Evolutionary conservation across 2,797 vertebrate species (phyloP), one percentile per base, ranked within the genome.

Genomic region (Pangasius sanitwongsei): DNA sequence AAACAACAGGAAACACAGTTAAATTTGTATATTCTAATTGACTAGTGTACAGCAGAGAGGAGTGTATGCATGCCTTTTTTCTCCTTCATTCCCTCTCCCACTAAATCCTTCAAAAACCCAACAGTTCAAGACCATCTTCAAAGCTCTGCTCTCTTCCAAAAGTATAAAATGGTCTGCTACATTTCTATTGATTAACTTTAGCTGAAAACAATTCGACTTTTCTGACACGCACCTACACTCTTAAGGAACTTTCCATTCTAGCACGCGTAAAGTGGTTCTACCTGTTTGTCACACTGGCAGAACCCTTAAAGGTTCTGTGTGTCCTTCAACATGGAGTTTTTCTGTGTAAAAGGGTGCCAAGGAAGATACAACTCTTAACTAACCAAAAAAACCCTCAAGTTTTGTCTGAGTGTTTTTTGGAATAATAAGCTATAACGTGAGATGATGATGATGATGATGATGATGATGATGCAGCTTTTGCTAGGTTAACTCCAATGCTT

Each of bases 21-120:
- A 5, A 37, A 61, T 82, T 59, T 15, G 80, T 61, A 55, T 78
- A 59, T 82, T 82, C 31, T 61, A 6, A 82, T 82, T 82, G 55
- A 61, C 20, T 82, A 82, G 13, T 82, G 20, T 59, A 37, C 55
- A 44, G 37, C 44, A 69, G 44, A 69, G 63, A 84, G 4, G 13
- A 20, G 20, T 70, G 31, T 70, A 25, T 25, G 12, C 65, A 37
- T 7, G 48, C 11, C 8, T 3, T 3, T 48, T 67, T 50, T 4
- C 2, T 6, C 3, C 1, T 67, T 84, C 23, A 67, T 84, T 50
- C 12, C 4, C 9, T 53, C 13, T 63, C 41, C 25, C 15, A 65
- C 7, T 9, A 48, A 53, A 53, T 15, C 7, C 16, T 61, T 37
- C 9, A 83, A 37, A 50, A 75, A 34, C 13, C 34, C n/a, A 55